These are phyloP conservation scores for Cotesia vestalis DNA, from an alignment of 1,140 invertebrate genomes.

Conservation along the genomic window DNA sequence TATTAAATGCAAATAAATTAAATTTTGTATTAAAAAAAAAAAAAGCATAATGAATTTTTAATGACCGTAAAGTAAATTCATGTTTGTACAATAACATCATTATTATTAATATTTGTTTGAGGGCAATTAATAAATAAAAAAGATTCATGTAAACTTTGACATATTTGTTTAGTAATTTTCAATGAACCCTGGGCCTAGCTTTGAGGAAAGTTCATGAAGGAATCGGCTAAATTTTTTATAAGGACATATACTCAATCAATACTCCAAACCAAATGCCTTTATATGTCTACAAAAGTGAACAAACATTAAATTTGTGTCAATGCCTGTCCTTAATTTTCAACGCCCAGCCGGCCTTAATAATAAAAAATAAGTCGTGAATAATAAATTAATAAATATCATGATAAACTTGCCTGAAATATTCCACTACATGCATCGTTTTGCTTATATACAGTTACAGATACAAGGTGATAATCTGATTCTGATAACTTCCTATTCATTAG, in stretches of 20 bases:
- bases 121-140: too few relatives aligned
- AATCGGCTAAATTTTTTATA: too few relatives aligned
- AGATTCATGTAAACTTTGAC: too few relatives aligned
- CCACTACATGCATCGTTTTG: too few relatives aligned
- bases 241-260: neutral
- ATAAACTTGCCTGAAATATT: too few relatives aligned
- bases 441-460: neutral
- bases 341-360: neutral
- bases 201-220: too few relatives aligned
- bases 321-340: conserved; percentile 13
- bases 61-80: neutral
- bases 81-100: too few relatives aligned
- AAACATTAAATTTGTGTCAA: conserved; percentile 10
- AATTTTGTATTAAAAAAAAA: neutral
- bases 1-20: too few relatives aligned
- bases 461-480: neutral
- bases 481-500: too few relatives aligned
- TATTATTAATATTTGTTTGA: too few relatives aligned
- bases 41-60: neutral
- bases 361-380: neutral
- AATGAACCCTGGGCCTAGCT: conserved; percentile 5
- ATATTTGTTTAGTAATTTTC: neutral
- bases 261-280: too few relatives aligned
- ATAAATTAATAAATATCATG: neutral
- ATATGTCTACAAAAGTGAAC: too few relatives aligned